Base-by-base conservation (phyloP, 1,140 invertebrate species). In the Scaptomyza graminum region DNA sequence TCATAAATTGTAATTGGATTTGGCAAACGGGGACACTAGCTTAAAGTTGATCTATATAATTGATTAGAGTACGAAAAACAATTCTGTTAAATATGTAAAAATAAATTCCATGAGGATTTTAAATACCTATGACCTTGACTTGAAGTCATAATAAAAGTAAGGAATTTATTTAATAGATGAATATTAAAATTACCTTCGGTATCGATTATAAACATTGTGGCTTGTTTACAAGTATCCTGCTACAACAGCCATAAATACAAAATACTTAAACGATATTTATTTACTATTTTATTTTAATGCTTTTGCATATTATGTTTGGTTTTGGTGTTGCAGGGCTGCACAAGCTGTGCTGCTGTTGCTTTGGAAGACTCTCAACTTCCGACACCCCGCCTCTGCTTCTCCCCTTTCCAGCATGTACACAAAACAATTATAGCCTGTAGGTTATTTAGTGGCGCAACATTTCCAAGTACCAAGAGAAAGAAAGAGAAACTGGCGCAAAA, bases 381-480 rank as follows among this genome's bases (percentile, higher is more conserved):
- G 15, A 13, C 28, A 16, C n/a, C 43, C 15, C 31, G 3, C 44
- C 50, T 12, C 8, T 34, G 28, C 28, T 31, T 31, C 1, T 0
- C 28, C 28, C 50, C 22, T n/a, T 7, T 25, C 18, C 63, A 11
- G 64, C 74, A 79, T 88, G 84, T 76, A 79, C 73, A 83, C 72
- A 79, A 83, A 85, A 88, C 83, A 88, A 88, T 88, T 88, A 88
- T 79, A 66, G 79, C 83, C 79, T 52, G 73, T 76, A 84, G 81
- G 76, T 84, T 85, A 84, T 84, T 85, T 85, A 85, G 76, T 84
- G 81, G 65, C 56, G 55, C 50, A 84, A 79, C 66, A 73, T 72
- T 80, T 80, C 70, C 70, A 65, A 73, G 44, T 50, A 74, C 50
- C 54, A 31, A 50, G 81, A 60, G 47, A 82, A 59, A 55, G 56